These are phyloP conservation scores for Nycticryphes semicollaris DNA, from an alignment of 2,113 vertebrate species.

Conservation along the genomic window DNA sequence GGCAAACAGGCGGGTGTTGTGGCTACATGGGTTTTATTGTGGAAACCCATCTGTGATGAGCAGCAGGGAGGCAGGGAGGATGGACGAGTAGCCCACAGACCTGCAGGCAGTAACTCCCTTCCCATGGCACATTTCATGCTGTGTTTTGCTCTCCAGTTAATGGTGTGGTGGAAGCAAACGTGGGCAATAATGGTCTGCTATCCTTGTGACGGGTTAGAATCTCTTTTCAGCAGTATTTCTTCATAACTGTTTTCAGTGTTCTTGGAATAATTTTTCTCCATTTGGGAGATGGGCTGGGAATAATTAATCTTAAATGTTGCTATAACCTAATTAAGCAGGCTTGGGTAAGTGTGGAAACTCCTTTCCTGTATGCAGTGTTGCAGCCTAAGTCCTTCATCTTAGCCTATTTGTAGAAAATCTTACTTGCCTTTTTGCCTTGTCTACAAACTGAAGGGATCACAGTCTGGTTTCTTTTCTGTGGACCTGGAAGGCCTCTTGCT, in stretches of 20 bases:
- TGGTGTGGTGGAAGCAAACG: neutral
- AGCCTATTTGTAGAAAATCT: neutral
- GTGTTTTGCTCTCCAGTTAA: neutral
- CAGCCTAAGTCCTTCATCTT: neutral
- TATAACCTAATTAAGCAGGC: neutral
- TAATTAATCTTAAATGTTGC: neutral
- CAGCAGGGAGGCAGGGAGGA: neutral
- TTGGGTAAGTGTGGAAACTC: neutral
- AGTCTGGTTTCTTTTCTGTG: neutral
- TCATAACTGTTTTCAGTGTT: neutral
- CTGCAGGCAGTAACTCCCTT: neutral
- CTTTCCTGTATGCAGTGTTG: neutral
- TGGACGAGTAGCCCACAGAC: neutral
- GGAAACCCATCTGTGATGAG: fast-evolving
- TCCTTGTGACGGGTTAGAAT: neutral
- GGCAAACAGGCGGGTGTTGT: neutral
- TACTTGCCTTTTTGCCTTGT: neutral
- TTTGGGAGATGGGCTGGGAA: neutral
- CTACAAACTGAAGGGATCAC: neutral
- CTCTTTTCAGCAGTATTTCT: neutral
- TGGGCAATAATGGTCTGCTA: neutral
- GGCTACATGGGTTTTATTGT: neutral
- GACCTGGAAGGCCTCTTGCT: neutral
- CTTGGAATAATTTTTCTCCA: neutral
- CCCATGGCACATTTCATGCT: neutral